Evolutionary conservation across 1,140 invertebrate species (phyloP).

Genomic region (Drosophila asahinai): DNA sequence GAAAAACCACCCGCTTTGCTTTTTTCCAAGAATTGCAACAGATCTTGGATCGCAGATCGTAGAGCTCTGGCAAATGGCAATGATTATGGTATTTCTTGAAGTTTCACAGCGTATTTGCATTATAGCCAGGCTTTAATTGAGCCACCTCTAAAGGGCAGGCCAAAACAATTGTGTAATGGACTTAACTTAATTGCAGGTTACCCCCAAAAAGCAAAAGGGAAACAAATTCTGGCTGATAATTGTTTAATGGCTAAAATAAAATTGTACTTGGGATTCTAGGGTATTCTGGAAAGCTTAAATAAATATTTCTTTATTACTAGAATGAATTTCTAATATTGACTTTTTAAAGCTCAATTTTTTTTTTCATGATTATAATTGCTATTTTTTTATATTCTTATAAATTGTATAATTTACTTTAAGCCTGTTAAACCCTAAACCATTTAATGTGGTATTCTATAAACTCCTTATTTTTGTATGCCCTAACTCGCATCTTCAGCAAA

Average conservation of each 20-base stretch:
- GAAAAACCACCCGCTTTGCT: conserved; percentile 24
- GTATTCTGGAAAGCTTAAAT: neutral
- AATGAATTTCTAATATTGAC: too few species aligned
- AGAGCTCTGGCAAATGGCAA: conserved; percentile 36
- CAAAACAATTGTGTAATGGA: conserved; percentile 34
- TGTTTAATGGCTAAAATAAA: neutral
- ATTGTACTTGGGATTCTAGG: too few species aligned
- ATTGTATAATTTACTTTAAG: too few species aligned
- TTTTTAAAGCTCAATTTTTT: too few species aligned
- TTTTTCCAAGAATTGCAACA: conserved; percentile 47
- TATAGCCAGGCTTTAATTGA: conserved; percentile 40
- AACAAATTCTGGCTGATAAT: conserved; percentile 10
- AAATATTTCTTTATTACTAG: neutral
- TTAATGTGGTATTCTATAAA: neutral
- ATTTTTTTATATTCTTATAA: too few species aligned
- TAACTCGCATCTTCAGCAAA: neutral
- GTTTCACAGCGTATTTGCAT: conserved; percentile 43
- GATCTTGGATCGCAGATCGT: conserved; percentile 2
- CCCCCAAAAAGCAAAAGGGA: conserved; percentile 1
- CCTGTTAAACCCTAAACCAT: too few species aligned
- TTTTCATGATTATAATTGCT: too few species aligned
- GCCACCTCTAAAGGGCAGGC: conserved; percentile 41
- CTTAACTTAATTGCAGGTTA: conserved; percentile 28
- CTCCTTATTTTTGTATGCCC: neutral
- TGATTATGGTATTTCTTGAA: conserved; percentile 51